Base-by-base conservation (phyloP, 2,113 vertebrate species). In the Sander lucioperca region DNA sequence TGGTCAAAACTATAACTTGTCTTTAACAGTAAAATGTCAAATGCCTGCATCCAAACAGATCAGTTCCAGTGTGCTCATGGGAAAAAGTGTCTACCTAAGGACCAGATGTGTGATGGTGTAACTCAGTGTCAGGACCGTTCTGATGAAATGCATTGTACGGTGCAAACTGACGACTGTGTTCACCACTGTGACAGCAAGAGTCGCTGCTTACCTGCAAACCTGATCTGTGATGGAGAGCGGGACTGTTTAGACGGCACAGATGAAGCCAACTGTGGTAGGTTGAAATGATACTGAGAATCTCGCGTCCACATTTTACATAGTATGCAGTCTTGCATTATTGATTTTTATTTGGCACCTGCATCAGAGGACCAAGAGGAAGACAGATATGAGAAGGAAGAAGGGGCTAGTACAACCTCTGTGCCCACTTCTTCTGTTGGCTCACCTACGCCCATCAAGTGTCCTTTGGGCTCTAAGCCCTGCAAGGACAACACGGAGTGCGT, bases 81-180 rank as follows among this genome's bases (percentile, higher is more conserved):
- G 61, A 93, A 82, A 1, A 53, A 30, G 59, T 98, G 97, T 0
- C 19, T 97, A 0, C 1, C 82, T 15, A 92, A 91, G 0, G 79
- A 25, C 0, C 87, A 94, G 76, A 96, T 30, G 78, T 97, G 97
- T 0, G 96, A 97, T 0, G 96, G 95, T 0, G 74, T 93, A 1
- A 71, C 79, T 0, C 96, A 98, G 61, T 99, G 97, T 74, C 89
- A 93, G 0, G 97, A 98, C 0, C 94, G 91, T 36, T 99, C 98
- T 0, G 97, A 98, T 50, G 97, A 98, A 83, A 3, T 0, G 0
- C 61, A 77, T 18, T 98, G 97, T 85, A 88, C 73, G 0, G 1
- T 0, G 66, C 63, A 57, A 67, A 92, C 91, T 0, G 90, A 91
- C 1, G 90, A 86, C 15, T 98, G 97, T 0, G 87, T 89, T 70